phyloP scores from a whole-genome alignment of 2,888 invertebrate species.

The Chrysopilus asiliformis region DNA sequence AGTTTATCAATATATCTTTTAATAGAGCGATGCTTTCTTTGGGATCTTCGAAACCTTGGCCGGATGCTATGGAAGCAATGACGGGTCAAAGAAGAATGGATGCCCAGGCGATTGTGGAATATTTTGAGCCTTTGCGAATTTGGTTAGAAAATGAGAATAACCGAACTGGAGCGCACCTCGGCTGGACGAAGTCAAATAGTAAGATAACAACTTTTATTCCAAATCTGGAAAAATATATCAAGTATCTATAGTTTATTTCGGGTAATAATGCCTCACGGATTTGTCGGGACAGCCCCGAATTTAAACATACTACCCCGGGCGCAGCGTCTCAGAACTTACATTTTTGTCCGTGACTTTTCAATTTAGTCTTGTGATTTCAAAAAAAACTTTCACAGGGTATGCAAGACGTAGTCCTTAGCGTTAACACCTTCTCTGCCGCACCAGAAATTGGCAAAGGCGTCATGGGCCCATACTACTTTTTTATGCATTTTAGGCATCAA shows the following conservation, averaged over 20 bases:
- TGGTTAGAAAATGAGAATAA: slow-evolving; percentile 63
- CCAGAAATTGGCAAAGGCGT: no score
- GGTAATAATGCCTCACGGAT: no score
- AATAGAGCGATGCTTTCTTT: slow-evolving; percentile 53
- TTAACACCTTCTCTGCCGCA: no score
- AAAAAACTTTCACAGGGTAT: no score
- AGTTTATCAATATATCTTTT: slow-evolving; percentile 2
- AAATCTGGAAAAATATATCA: neutral
- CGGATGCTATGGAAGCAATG: slow-evolving; percentile 69
- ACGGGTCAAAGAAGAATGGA: slow-evolving; percentile 66
- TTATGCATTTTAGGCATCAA: no score
- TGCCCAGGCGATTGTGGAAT: slow-evolving; percentile 62
- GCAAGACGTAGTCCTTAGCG: no score
- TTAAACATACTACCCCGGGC: no score
- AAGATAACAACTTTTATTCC: slow-evolving; percentile 15
- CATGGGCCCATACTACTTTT: no score
- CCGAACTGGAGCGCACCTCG: slow-evolving; percentile 49
- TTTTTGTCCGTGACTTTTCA: no score
- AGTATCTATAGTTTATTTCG: neutral
- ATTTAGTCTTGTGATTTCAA: no score
- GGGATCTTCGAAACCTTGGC: slow-evolving; percentile 66
- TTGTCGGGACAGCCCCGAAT: no score
- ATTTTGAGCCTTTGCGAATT: slow-evolving; percentile 62
- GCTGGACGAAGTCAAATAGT: slow-evolving; percentile 42
- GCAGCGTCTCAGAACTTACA: no score